These are phyloP conservation scores for Perizoma affinitatum DNA, from an alignment of 2,888 invertebrate genomes.

Conservation along the genomic window DNA sequence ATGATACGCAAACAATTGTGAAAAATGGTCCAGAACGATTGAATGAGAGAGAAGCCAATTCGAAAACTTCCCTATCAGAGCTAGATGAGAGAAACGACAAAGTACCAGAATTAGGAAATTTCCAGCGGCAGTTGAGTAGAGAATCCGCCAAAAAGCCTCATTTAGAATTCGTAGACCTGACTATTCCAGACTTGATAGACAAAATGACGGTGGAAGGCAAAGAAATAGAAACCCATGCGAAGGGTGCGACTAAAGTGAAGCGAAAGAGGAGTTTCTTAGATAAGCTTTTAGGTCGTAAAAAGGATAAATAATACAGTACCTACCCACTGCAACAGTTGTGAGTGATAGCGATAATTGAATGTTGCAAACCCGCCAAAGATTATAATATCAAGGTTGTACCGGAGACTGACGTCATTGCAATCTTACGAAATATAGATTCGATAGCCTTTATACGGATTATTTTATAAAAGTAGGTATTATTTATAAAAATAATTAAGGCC, in stretches of 20 bases:
- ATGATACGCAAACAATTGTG: conserved; percentile 47
- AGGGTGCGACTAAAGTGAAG: conserved; percentile 69
- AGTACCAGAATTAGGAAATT: conserved; percentile 66
- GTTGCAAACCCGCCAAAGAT: conserved; percentile 75
- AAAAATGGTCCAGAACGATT: conserved; percentile 58
- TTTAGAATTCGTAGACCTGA: conserved; percentile 63
- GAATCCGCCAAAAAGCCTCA: conserved; percentile 58
- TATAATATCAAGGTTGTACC: conserved; percentile 58
- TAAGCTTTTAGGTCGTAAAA: conserved; percentile 76
- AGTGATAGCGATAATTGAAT: conserved; percentile 56
- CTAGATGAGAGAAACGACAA: conserved; percentile 70
- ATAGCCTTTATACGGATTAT: conserved; percentile 38
- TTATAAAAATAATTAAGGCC: conserved; percentile 68
- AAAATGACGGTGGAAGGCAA: conserved; percentile 73
- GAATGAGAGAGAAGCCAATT: conserved; percentile 47
- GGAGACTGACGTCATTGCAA: conserved; percentile 69
- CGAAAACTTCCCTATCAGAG: conserved; percentile 64
- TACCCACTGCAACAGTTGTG: conserved; percentile 35
- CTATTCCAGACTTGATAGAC: conserved; percentile 72
- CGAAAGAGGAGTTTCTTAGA: conserved; percentile 79
- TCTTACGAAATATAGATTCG: conserved; percentile 53
- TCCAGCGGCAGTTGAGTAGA: conserved; percentile 63
- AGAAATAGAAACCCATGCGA: conserved; percentile 60
- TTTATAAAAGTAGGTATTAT: conserved; percentile 48
- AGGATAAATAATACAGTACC: conserved; percentile 58